Evolutionary conservation across 2,888 invertebrate species (phyloP).

Genomic region (Agrochola litura): DNA sequence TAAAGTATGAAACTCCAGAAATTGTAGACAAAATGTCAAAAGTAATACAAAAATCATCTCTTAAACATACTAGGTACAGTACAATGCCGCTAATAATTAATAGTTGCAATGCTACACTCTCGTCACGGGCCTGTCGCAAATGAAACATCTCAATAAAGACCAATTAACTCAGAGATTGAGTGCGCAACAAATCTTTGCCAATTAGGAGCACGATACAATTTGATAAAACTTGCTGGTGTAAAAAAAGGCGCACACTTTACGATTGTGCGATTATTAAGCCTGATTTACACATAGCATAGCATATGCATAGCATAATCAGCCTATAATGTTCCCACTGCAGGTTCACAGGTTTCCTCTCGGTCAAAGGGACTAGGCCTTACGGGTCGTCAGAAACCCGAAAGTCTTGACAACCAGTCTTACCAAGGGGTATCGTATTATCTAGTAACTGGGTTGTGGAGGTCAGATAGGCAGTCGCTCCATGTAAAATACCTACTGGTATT

Average conservation of each 20-base stretch:
- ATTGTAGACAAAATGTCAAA: neutral
- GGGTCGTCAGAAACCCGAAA: too few species aligned
- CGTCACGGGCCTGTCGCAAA: conserved; percentile 27
- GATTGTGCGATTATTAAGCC: conserved; percentile 3
- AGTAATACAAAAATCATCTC: neutral
- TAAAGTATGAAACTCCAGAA: too few species aligned
- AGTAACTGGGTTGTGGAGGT: too few species aligned
- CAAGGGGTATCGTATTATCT: too few species aligned
- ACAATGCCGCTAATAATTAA: conserved; percentile 19
- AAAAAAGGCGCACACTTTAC: conserved; percentile 13
- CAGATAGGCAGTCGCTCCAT: too few species aligned
- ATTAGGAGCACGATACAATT: conserved; percentile 71
- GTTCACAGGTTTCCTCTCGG: too few species aligned
- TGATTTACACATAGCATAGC: too few species aligned
- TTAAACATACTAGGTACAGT: neutral
- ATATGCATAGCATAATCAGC: too few species aligned
- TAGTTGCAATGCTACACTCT: conserved; percentile 32
- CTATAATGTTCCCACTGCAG: too few species aligned
- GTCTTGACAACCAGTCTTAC: too few species aligned
- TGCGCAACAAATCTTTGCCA: conserved; percentile 71
- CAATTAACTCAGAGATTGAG: conserved; percentile 59
- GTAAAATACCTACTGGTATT: too few species aligned
- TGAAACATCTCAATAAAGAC: conserved; percentile 54
- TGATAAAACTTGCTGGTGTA: conserved; percentile 41
- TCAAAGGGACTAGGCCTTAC: too few species aligned